A percentile compares a stretch with the other conserved stretches of the same genome.
These are phyloP conservation scores for Lasioglossum baleicum DNA, from an alignment of 1,140 invertebrate species.

Conservation along the genomic window DNA sequence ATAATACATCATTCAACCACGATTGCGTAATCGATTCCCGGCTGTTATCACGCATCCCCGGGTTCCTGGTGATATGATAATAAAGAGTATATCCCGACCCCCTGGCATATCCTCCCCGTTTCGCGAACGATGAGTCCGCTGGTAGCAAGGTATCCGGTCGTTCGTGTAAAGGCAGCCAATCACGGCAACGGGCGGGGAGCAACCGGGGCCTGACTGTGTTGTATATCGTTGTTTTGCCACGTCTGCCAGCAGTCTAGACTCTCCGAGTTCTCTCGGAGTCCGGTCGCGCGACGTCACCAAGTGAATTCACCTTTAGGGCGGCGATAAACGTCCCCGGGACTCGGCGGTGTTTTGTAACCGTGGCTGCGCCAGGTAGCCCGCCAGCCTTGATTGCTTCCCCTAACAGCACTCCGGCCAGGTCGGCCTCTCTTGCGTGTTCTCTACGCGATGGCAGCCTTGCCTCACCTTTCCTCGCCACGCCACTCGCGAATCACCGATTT, in stretches of 20 bases:
- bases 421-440: constrained; percentile 4
- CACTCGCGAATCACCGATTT: neutral
- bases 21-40: constrained; percentile 24
- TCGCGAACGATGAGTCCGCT: constrained; percentile 26
- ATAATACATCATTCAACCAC: constrained; percentile 1
- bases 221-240: constrained; percentile 73
- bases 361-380: constrained; percentile 44
- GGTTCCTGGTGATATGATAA: constrained; percentile 1
- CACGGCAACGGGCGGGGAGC: constrained; percentile 36
- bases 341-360: constrained; percentile 47
- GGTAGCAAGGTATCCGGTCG: constrained; percentile 44
- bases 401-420: neutral
- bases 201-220: constrained; percentile 39
- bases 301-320: constrained; percentile 68
- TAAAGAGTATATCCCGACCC: constrained; percentile 7
- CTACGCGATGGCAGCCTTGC: constrained; percentile 7
- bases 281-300: constrained; percentile 63
- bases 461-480: neutral
- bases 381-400: constrained; percentile 35
- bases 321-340: constrained; percentile 46
- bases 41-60: neutral
- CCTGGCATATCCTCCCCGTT: neutral
- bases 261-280: constrained; percentile 50
- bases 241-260: constrained; percentile 76
- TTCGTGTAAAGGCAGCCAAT: constrained; percentile 55